phyloP scores from a whole-genome alignment of 53 echinoderm and acorn worm genomes.

The Apostichopus leukothele region DNA sequence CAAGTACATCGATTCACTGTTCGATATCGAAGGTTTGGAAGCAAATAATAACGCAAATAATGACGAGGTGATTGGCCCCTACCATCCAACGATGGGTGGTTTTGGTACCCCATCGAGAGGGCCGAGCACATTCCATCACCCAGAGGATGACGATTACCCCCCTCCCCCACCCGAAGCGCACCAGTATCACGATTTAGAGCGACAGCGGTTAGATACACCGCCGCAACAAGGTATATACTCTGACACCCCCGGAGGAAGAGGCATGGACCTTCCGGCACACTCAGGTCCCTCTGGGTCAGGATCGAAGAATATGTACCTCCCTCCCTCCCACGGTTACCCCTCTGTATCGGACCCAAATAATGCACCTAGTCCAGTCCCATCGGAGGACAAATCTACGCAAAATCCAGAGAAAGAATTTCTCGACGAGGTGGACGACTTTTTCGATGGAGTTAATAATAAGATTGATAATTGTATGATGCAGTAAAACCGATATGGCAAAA shows the following conservation, averaged over 20 bases:
- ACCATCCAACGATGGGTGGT: constrained; percentile 33
- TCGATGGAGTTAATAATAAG: constrained; percentile 43
- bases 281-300: constrained; percentile 6
- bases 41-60: background rate
- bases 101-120: background rate
- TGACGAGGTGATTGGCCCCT: constrained; percentile 31
- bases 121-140: constrained; percentile 23
- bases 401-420: constrained; percentile 36
- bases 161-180: constrained; percentile 26
- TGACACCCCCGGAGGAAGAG: background rate
- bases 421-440: constrained; percentile 45
- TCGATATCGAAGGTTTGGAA: constrained; percentile 34
- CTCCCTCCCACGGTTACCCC: constrained; percentile 23
- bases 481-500: background rate
- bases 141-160: constrained; percentile 31
- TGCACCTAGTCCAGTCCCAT: constrained; percentile 5
- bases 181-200: constrained; percentile 38
- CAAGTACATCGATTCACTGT: constrained; percentile 37
- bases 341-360: constrained; percentile 10
- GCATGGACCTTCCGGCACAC: constrained; percentile 40
- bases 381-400: constrained; percentile 21
- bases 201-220: constrained; percentile 31
- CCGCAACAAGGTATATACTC: background rate
- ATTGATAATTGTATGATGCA: constrained; percentile 49
- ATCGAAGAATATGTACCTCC: constrained; percentile 24